phyloP scores from a whole-genome alignment of 1,140 invertebrate species.

The Hyphantria cunea region DNA sequence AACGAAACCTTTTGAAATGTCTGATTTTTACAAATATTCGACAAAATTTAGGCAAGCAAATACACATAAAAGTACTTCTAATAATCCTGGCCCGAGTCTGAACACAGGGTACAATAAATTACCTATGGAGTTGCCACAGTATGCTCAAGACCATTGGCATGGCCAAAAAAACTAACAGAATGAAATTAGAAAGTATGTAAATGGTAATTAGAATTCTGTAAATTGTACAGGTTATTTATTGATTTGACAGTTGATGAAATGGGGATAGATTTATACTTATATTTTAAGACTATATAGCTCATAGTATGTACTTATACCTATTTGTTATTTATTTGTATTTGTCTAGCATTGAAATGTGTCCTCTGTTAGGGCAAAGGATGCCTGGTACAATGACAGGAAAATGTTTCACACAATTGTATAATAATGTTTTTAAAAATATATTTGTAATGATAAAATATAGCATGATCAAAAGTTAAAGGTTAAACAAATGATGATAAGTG shows the following conservation, averaged over 20 bases:
- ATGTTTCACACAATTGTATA: not conserved
- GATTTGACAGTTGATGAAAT: constrained; percentile 1
- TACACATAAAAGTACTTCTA: constrained; percentile 47
- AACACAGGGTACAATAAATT: constrained; percentile 62
- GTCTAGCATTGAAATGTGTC: too few relatives aligned
- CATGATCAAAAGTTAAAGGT: constrained; percentile 9
- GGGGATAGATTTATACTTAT: constrained; percentile 5
- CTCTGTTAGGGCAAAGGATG: constrained; percentile 4
- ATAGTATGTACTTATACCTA: constrained; percentile 38
- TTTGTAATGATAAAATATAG: constrained; percentile 10
- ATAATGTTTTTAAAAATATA: not conserved
- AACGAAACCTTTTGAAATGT: constrained; percentile 97
- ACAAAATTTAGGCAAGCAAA: constrained; percentile 91
- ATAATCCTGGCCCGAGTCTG: constrained; percentile 47
- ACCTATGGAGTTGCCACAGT: constrained; percentile 67
- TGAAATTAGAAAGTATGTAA: constrained; percentile 15
- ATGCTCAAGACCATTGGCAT: constrained; percentile 66
- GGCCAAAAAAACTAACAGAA: constrained; percentile 46
- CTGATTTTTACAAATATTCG: constrained; percentile 98
- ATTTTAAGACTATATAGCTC: constrained; percentile 27
- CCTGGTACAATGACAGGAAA: constrained; percentile 8
- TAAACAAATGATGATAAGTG: constrained; percentile 24
- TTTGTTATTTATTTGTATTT: not conserved
- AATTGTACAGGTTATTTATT: constrained; percentile 28
- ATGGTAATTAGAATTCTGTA: constrained; percentile 7